Evolutionary conservation across 2,797 vertebrate genomes (phyloP), one percentile per base, ranked within the genome.

Genomic region (Smutsia temminckii): DNA sequence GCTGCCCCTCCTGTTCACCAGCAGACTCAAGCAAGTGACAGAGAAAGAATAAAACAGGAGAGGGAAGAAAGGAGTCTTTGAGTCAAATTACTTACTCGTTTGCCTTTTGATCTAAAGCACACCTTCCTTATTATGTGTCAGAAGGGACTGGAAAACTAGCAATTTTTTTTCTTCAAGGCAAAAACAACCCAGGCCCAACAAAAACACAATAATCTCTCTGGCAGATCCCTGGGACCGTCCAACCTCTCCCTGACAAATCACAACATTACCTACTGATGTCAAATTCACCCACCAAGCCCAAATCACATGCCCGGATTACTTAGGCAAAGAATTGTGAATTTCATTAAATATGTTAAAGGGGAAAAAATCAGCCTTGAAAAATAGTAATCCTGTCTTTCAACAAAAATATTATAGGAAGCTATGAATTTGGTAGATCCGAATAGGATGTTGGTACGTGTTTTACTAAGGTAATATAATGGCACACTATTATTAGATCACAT

Each of bases 401-500:
- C 99, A 98, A 98, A 99, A 99, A 99, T 99, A 99, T 99, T 99
- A 99, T 99, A 99, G 99, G 99, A 99, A 99, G 99, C 99, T 99
- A 99, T 99, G 99, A 99, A 99, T 99, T 99, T 99, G 99, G 99
- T 99, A 99, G 99, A 99, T 99, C 99, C 99, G 99, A 99, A 99
- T 99, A 99, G 99, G 99, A 99, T 99, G 99, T 99, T 99, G 99
- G 99, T 99, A 99, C 99, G 99, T 99, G 99, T 99, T 99, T 99
- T 99, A 99, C 99, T 99, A 99, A 99, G 99, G 99, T 99, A 99
- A 99, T 99, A 99, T 99, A 99, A 99, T 99, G 99, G 99, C 99
- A 99, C 99, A 99, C 99, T 99, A 99, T 99, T 99, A 99, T 99
- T 99, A 99, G 99, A 99, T 99, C 99, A 99, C 99, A 99, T 99